Base-by-base conservation (phyloP, 2,113 vertebrate species). In the Trogon surrucura region DNA sequence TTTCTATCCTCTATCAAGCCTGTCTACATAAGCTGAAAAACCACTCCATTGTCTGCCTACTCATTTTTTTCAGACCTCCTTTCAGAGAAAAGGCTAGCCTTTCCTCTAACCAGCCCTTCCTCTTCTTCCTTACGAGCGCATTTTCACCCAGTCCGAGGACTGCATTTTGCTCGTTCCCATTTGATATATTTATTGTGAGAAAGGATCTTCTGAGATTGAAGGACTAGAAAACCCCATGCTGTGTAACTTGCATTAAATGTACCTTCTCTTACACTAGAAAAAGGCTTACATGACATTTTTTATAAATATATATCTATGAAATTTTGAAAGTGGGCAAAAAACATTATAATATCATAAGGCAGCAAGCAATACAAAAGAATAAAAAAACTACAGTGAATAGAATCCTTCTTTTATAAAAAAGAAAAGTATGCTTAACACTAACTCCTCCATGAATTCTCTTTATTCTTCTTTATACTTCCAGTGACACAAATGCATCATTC, bases 401-500 rank as follows among this genome's bases (percentile, higher is more conserved):
- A 91, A 91, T 47, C 45, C 50, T 77, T 88, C 88, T 81, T 82
- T 89, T 41, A 61, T 82, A 51, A 92, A 62, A 93, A 81, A 66
- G 36, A 75, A 84, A 73, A 54, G 85, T 85, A 75, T 85, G 81
- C 88, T 89, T 87, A 95, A 95, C 95, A 96, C 84, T 93, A 97
- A 96, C 50, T 89, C 91, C 94, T 97, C 95, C 95, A 97, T 82
- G 91, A 97, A 97, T 96, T 97, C 96, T 91, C 93, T 96, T 41
- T 36, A 36, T 36, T 36, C 36, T 16, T 45, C 45, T 45, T 96
- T 96, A 96, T 94, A 92, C 60, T 95, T 89, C 41, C 67, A 95
- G 83, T 0, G 9, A 97, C 94, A 94, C 23, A 8, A 97, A 96
- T 95, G 92, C 88, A 96, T 88, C 69, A 77, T 96, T 96, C 91